Percentiles rank a stretch among this genome's conserved stretches.
Conservation (phyloP, 1,140 invertebrate species). For the Wasmannia auropunctata region DNA sequence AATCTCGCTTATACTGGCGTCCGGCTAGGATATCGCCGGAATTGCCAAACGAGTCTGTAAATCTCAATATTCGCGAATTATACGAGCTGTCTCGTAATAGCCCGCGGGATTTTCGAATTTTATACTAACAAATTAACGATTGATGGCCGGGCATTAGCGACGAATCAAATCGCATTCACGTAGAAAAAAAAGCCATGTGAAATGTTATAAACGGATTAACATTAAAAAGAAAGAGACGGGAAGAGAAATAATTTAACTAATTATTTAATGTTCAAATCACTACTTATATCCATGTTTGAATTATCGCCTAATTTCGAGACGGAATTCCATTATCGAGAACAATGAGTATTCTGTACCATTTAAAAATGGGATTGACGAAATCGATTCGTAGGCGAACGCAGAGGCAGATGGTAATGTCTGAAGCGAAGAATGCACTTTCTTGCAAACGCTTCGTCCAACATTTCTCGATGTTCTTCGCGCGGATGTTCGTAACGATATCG, state of each 20-base stretch:
- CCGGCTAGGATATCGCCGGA: not conserved
- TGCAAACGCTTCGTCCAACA: not conserved
- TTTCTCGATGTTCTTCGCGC: not conserved
- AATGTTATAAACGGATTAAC: not conserved
- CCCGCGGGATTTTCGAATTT: not conserved
- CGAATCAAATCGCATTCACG: not conserved
- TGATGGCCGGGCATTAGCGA: not conserved
- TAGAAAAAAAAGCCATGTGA: not conserved
- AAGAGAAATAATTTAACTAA: not conserved
- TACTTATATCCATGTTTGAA: not conserved
- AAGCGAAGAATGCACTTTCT: slow-evolving; percentile 17
- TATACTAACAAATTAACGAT: not conserved
- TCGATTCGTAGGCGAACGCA: slow-evolving; percentile 29
- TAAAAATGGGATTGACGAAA: slow-evolving; percentile 32
- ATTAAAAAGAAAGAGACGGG: not conserved
- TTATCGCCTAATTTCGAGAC: not conserved
- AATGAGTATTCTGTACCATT: not conserved
- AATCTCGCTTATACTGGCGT: not conserved
- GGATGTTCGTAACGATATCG: not conserved
- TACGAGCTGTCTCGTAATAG: not conserved
- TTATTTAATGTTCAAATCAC: not conserved
- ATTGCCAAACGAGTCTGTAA: not conserved
- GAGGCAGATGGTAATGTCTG: slow-evolving; percentile 28
- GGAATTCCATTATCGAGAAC: not conserved
- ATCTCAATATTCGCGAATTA: slow-evolving; percentile 29